Evolutionary conservation across 2,113 vertebrate species (phyloP).

Genomic region (Empidonax alnorum): DNA sequence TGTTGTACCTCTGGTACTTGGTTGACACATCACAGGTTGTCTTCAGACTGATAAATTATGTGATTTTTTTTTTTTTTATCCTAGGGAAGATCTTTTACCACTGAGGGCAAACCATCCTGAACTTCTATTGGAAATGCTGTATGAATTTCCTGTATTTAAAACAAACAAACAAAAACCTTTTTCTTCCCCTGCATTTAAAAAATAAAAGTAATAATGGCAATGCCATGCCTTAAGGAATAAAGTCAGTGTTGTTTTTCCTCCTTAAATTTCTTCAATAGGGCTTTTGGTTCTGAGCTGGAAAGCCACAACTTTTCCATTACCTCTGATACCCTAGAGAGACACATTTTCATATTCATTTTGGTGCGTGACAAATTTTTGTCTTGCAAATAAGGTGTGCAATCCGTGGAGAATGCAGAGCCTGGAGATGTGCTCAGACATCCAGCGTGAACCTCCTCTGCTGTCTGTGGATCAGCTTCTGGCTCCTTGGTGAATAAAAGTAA

Average conservation of each 20-base stretch:
- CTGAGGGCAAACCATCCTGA: neutral
- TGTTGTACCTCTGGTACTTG: neutral
- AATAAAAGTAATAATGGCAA: slow-evolving; percentile 23
- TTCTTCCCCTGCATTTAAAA: neutral
- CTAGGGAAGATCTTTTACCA: neutral
- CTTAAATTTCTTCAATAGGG: neutral
- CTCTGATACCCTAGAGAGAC: neutral
- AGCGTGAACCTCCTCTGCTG: neutral
- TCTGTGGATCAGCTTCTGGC: neutral
- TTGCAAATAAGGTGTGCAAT: neutral
- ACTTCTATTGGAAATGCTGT: neutral
- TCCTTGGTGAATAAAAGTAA: neutral
- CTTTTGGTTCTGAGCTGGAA: neutral
- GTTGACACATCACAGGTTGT: neutral
- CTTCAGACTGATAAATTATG: neutral
- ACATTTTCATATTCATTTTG: fast-evolving
- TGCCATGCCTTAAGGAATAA: slow-evolving; percentile 6
- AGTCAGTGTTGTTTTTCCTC: neutral
- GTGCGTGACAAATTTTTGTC: neutral
- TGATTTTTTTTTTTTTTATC: neutral
- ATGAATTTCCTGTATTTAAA: neutral
- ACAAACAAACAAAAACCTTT: neutral
- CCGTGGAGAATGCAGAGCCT: neutral
- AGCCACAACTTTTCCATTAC: neutral
- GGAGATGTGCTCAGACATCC: neutral